phyloP scores from a whole-genome alignment of 2,113 vertebrate species.

The Diadophis punctatus region DNA sequence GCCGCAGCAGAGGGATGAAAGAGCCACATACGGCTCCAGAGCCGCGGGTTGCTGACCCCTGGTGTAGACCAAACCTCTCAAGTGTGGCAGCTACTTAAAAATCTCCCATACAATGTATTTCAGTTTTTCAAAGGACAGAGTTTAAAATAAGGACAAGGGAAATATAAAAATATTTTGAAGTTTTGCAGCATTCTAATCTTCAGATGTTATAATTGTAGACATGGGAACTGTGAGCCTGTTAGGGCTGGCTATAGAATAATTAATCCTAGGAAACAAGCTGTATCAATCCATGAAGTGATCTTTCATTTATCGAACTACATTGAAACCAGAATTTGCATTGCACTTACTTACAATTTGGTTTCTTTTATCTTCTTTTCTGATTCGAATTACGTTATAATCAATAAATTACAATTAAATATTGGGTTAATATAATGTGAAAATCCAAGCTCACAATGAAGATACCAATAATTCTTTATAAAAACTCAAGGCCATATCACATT shows the following conservation, averaged over 20 bases:
- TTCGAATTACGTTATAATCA: neutral
- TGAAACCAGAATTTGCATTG: neutral
- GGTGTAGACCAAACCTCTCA: constrained; percentile 28
- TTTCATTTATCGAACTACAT: neutral
- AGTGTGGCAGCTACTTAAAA: constrained; percentile 49
- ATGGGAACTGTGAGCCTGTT: neutral
- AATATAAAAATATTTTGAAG: constrained; percentile 16
- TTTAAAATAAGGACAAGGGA: constrained; percentile 54
- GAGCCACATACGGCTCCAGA: too few species aligned
- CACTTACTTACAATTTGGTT: neutral
- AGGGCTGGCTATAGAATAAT: neutral
- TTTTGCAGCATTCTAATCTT: constrained; percentile 26
- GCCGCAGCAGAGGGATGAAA: too few species aligned
- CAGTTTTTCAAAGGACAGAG: constrained; percentile 50
- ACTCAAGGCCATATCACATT: neutral
- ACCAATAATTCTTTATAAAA: neutral
- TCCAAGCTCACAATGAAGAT: neutral
- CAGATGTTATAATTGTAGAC: neutral
- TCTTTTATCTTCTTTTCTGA: neutral
- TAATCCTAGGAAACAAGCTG: neutral
- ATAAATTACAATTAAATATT: neutral
- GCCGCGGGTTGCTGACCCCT: too few species aligned
- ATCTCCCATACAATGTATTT: constrained; percentile 50
- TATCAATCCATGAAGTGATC: neutral
- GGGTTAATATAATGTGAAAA: neutral